Base-by-base conservation (phyloP, 2,113 vertebrate genomes). In the Hypocryptadius cinnamomeus region DNA sequence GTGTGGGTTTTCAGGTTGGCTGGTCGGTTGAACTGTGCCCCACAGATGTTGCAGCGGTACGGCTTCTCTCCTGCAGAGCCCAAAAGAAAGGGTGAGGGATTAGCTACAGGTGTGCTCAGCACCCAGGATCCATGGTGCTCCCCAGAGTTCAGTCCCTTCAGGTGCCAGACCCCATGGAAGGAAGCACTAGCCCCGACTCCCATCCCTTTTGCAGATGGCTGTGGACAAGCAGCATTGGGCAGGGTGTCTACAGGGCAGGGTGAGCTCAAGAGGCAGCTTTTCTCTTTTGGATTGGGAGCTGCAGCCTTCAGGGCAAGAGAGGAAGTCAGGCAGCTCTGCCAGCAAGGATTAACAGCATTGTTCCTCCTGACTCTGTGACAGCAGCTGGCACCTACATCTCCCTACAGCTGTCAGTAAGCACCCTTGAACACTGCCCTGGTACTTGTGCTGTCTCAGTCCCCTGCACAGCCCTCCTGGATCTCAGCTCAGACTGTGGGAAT, bases 1-100 rank as follows among this genome's bases (percentile, higher is more conserved):
- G 98, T 99, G 81, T 99, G 99, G 8, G 99, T 99, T 97, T 99
- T 99, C 96, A 99, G 98, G 96, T 99, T 99, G 89, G 99, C 99
- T 0, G 99, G 99, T 53, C 99, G 97, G 97, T 99, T 99, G 97
- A 99, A 99, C 97, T 99, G 99, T 13, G 99, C 99, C 13, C 99
- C 99, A 1, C 99, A 99, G 92, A 99, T 98, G 95, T 98, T 98
- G 97, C 99, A 99, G 77, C 98, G 99, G 90, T 99, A 99, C 8
- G 99, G 99, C 92, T 99, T 99, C 64, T 99, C 98, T 39, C 99
- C 99, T 99, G 89, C 37, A 44, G 31, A 59, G 37, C 66, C 80
- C 79, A 70, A 74, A 66, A 74, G 18, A 44, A 77, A 33, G 44
- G 8, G 64, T 18, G 47, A 61, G 10, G 56, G 33, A 14, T 76